Conservation (phyloP, 2,113 vertebrate genomes). For the Peromyscus leucopus region DNA sequence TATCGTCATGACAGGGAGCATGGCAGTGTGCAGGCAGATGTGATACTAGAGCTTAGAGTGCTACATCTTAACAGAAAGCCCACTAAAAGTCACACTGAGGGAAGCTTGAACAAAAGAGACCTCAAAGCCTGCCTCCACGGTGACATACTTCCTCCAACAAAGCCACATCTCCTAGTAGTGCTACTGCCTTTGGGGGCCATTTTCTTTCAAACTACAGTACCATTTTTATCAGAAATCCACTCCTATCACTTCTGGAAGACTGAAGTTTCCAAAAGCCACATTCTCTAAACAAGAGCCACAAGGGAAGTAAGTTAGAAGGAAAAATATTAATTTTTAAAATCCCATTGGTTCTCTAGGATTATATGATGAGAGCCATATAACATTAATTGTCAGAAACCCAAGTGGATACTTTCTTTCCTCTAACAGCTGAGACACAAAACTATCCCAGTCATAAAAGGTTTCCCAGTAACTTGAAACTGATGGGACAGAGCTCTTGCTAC, state of each 20-base stretch:
- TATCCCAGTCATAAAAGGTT: neutral
- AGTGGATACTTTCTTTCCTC: slow-evolving; percentile 30
- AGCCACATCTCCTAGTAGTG: neutral
- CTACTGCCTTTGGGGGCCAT: neutral
- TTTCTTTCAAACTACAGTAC: neutral
- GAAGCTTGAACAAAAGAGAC: too few relatives aligned
- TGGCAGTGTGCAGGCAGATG: too few relatives aligned
- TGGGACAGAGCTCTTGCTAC: slow-evolving; percentile 9
- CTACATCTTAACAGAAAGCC: too few relatives aligned
- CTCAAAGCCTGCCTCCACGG: too few relatives aligned
- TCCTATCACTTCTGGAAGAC: slow-evolving; percentile 24
- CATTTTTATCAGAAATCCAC: slow-evolving; percentile 26
- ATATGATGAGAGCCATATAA: neutral
- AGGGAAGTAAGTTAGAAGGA: slow-evolving; percentile 25
- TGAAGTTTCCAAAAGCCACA: neutral
- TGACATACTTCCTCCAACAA: neutral
- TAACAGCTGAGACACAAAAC: neutral
- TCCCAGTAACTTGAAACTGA: neutral
- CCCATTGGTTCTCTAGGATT: slow-evolving; percentile 30
- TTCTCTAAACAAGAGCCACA: neutral
- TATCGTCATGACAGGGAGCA: too few relatives aligned
- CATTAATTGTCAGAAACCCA: slow-evolving; percentile 41
- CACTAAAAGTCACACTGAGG: too few relatives aligned
- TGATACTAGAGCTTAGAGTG: too few relatives aligned
- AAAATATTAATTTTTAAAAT: neutral